Percentiles rank a stretch among this genome's conserved stretches.
These are phyloP conservation scores for Apamea crenata DNA, from an alignment of 2,888 invertebrate species.

Conservation along the genomic window DNA sequence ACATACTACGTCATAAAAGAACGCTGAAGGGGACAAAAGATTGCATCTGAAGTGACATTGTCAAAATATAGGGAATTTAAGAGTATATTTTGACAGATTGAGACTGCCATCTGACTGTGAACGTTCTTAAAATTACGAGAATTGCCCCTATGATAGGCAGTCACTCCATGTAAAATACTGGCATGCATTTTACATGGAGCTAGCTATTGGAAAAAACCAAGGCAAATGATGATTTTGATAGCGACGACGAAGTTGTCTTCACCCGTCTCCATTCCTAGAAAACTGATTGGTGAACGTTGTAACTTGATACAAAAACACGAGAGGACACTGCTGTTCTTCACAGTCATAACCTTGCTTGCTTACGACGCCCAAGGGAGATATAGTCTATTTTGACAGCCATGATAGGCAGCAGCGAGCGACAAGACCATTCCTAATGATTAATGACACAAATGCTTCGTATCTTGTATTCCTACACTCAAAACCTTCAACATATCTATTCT, in stretches of 20 bases:
- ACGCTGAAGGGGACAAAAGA: constrained; percentile 32
- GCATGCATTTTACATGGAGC: not conserved
- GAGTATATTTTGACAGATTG: too few relatives aligned
- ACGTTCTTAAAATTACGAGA: too few relatives aligned
- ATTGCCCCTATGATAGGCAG: too few relatives aligned
- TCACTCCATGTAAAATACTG: not conserved
- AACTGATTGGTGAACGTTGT: not conserved
- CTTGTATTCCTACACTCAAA: not conserved
- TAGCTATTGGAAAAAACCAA: not conserved
- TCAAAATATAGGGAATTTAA: too few relatives aligned
- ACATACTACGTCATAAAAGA: not conserved
- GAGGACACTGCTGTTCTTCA: not conserved
- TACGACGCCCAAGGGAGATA: constrained; percentile 6
- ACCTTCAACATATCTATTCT: too few relatives aligned
- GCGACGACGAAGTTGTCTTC: not conserved
- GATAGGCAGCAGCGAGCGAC: constrained; percentile 5
- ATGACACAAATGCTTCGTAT: constrained; percentile 4
- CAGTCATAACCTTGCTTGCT: not conserved
- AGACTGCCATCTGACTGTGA: too few relatives aligned
- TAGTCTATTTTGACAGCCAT: not conserved
- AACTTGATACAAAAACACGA: not conserved
- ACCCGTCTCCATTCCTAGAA: not conserved
- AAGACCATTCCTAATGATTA: constrained; percentile 4
- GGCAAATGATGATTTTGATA: not conserved
- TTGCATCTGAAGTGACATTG: constrained; percentile 28